Base-by-base conservation (phyloP, 2,113 vertebrate species). In the Heteronetta atricapilla region DNA sequence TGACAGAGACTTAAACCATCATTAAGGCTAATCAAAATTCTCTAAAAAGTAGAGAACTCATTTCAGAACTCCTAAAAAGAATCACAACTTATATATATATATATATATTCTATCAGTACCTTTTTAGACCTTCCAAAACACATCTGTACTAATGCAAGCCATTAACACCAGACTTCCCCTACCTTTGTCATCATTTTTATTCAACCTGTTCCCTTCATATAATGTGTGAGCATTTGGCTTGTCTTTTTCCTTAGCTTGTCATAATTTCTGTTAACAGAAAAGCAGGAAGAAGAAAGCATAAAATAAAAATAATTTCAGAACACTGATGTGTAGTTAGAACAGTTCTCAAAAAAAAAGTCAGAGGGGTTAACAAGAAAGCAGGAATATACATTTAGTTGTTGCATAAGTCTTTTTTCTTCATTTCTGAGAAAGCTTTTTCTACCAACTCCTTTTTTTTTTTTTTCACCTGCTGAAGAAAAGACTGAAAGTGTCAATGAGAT, bases 291-390 rank as follows among this genome's bases (percentile, higher is more conserved):
- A 93, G 34, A 52, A 2, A n/a, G 1, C 1, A 4, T 36, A 25
- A 60, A 53, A 68, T 16, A 67, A 79, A 73, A 28, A 63, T 15
- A 23, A 52, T 48, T 85, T 48, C 15, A 3, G 1, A 11, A 64
- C 1, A 1, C 1, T 36, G 12, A 60, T 52, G 3, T 73, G 13
- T 13, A 69, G 9, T n/a, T 19, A 52, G 16, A 58, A 9, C 2
- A 72, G 31, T 25, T 63, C 9, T 20, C 1, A 0, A 13, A 56
- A 25, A 52, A 82, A 66, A 40, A 7, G 4, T 10, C 60, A 38
- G 2, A 3, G 3, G 2, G 64, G 50, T 44, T 31, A 42, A 36
- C 5, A 79, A 7, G 26, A 56, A 90, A 50, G 36, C 5, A 52
- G 25, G 29, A 82, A 75, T 19, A 38, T 44, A 66, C 13, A 9